Evolutionary conservation across 2,113 vertebrate species (phyloP).

Genomic region (Chloebia gouldiae): DNA sequence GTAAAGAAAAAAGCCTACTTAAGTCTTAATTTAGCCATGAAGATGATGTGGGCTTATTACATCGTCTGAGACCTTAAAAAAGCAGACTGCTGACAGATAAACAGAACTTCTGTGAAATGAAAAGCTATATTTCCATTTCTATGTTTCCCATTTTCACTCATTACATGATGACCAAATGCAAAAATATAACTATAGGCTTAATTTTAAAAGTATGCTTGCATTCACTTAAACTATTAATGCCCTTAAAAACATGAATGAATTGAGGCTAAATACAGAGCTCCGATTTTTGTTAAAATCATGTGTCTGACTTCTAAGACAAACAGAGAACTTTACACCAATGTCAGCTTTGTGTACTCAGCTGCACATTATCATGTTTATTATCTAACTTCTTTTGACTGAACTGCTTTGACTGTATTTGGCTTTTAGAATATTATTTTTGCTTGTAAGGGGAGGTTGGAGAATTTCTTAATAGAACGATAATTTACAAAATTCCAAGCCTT

Average conservation of each 20-base stretch:
- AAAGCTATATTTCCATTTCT: background rate
- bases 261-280: background rate
- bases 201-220: background rate
- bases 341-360: background rate
- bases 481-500: background rate
- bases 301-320: background rate
- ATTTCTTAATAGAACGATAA: background rate
- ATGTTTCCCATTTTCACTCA: background rate
- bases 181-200: background rate
- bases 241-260: background rate
- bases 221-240: background rate
- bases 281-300: background rate
- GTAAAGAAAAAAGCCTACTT: background rate
- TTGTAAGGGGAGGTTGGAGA: background rate
- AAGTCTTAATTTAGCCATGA: background rate
- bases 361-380: background rate
- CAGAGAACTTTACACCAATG: background rate
- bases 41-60: background rate
- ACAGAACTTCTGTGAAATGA: background rate
- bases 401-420: background rate
- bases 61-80: background rate
- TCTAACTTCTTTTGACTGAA: background rate
- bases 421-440: background rate
- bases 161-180: background rate
- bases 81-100: background rate